Evolutionary conservation across 53 echinoderm and acorn worm species (phyloP), one percentile per base, ranked within the genome.

Genomic region (Zoroaster sp.): DNA sequence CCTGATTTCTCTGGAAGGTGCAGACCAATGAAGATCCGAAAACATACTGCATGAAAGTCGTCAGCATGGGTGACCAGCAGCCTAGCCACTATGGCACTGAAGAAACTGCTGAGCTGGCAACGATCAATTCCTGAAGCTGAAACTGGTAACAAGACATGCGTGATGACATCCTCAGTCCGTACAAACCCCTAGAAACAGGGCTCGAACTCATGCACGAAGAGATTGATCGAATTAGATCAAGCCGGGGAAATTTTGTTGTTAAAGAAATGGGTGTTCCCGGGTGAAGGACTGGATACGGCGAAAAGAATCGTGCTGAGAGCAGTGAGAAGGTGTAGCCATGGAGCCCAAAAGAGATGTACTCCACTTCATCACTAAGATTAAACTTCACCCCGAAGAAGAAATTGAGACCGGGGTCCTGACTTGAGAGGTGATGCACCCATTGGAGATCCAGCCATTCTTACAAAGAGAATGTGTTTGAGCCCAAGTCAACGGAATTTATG

Each of bases 401-500:
- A 0, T 25, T 75, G n/a, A 41, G 73, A 42, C n/a, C 42, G 30
- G 46, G 76, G 49, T 25, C 76, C 76, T 6, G 76, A 31, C 49
- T 14, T 55, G 72, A 52, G 21, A 32, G 59, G 18, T 23, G 52
- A 76, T 31, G 14, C 6, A 46, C 18, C 76, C 76, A 51, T 44
- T 23, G 74, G 69, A 90, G 11, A 52, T 90, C 23, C 91, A 85
- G 15, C 39, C 10, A 38, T 86, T 11, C 47, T 90, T 13, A 90
- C 91, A 3, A 90, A 86, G 51, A 73, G 91, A 37, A 90, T 86
- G 72, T 90, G 91, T 36, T 25, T 90, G 41, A 65, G 83, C 38
- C n/a, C 59, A 86, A 76, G 74, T 90, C 32, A 90, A 83, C 39
- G 63, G 85, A n/a, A 85, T 90, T 30, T 90, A 90, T 69, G 91